A percentile compares a stretch with the other conserved stretches of the same genome.
phyloP scores from a whole-genome alignment of 2,797 vertebrate genomes.

The Chaetodon trifasciatus region DNA sequence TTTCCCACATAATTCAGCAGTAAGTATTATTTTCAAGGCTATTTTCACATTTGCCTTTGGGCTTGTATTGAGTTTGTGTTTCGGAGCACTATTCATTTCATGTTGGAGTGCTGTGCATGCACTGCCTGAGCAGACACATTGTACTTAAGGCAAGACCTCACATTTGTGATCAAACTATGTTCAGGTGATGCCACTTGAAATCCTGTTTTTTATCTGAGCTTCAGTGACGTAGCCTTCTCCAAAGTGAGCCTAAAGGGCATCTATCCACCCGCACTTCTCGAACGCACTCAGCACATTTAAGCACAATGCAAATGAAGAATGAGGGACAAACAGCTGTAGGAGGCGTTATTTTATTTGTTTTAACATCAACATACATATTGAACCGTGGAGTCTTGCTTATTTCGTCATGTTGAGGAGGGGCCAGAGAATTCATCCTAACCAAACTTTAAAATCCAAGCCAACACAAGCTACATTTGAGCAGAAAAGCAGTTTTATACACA shows the following conservation, averaged over 20 bases:
- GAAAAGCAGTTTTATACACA: background rate
- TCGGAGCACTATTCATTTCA: background rate
- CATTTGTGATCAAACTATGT: background rate
- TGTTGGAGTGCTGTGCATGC: background rate
- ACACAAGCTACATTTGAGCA: background rate
- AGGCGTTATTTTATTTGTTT: background rate
- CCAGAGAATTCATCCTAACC: background rate
- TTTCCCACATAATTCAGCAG: constrained; percentile 19
- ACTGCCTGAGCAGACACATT: background rate
- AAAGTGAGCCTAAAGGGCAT: background rate
- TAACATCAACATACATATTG: background rate
- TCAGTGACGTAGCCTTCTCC: too few relatives aligned
- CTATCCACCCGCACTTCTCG: background rate
- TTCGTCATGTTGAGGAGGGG: background rate
- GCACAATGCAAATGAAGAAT: background rate
- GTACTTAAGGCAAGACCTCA: background rate
- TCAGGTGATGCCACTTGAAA: too few relatives aligned
- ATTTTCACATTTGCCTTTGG: constrained; percentile 14
- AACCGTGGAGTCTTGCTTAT: background rate
- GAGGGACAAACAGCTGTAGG: background rate
- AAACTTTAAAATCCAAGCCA: background rate
- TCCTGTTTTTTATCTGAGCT: too few relatives aligned
- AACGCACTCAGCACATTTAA: background rate
- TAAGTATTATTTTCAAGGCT: constrained; percentile 3
- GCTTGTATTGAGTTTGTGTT: constrained; percentile 14